Conservation (phyloP, 2,888 invertebrate genomes). For the Drosophila robusta region DNA sequence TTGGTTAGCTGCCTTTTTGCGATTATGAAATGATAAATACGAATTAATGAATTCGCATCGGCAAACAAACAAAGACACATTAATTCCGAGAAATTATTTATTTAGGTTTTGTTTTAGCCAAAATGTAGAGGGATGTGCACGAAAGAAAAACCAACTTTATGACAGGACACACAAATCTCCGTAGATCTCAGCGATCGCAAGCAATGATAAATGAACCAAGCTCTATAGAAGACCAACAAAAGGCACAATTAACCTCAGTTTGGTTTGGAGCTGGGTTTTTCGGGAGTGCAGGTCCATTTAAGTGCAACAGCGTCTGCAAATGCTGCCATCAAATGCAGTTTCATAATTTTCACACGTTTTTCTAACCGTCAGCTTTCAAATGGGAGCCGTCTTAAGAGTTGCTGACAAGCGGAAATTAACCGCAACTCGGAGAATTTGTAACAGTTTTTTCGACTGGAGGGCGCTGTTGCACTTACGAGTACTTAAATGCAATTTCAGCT, state of each 20-base stretch:
- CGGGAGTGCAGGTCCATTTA: constrained; percentile 55
- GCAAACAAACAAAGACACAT: constrained; percentile 62
- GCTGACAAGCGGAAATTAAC: constrained; percentile 70
- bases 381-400: constrained; percentile 42
- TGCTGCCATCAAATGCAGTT: constrained; percentile 61
- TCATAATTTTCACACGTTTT: constrained; percentile 78
- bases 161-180: constrained; percentile 76
- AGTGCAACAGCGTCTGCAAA: constrained; percentile 23
- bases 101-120: constrained; percentile 43
- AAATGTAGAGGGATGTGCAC: constrained; percentile 40
- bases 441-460: constrained; percentile 31
- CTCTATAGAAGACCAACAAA: constrained; percentile 52
- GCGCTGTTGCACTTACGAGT: constrained; percentile 51
- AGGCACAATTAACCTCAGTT: constrained; percentile 45
- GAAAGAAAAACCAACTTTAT: constrained; percentile 49
- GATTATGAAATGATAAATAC: constrained; percentile 40
- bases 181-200: constrained; percentile 60
- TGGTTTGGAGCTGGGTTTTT: constrained; percentile 44
- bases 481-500: constrained; percentile 71
- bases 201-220: constrained; percentile 43
- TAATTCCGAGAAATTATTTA: constrained; percentile 60
- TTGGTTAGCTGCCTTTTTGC: constrained; percentile 26
- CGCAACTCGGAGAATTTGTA: constrained; percentile 51
- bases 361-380: constrained; percentile 45
- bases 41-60: constrained; percentile 60